These are phyloP conservation scores for Danio jaintianensis DNA, from an alignment of 2,797 vertebrate genomes.

Conservation along the genomic window DNA sequence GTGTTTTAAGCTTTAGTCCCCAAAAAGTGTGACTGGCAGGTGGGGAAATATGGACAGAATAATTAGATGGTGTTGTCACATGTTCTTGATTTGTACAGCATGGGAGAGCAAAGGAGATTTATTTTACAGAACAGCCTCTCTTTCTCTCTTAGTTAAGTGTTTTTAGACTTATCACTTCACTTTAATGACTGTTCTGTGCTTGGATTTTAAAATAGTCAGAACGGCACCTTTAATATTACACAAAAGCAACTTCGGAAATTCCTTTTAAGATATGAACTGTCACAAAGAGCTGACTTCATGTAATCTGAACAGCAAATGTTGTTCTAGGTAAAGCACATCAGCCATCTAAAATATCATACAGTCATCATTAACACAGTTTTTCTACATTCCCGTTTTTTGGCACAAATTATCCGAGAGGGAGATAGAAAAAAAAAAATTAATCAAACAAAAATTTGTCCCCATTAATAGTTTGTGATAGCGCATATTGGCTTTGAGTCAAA, in stretches of 20 bases:
- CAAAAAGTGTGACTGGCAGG: conserved; percentile 83
- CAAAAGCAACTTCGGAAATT: conserved; percentile 11
- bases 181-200: neutral
- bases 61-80: conserved; percentile 79
- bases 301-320: neutral
- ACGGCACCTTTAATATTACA: neutral
- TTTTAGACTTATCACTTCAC: conserved; percentile 9
- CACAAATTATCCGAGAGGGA: neutral
- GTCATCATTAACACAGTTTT: neutral
- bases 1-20: conserved; percentile 80
- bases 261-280: neutral
- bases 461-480: conserved; percentile 78
- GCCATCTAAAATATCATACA: neutral
- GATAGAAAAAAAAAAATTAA: neutral
- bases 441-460: conserved; percentile 50
- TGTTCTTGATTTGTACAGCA: conserved; percentile 59
- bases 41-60: conserved; percentile 79
- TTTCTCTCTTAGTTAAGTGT: conserved; percentile 12
- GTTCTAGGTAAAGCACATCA: neutral
- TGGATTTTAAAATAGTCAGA: neutral
- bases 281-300: neutral
- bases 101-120: conserved; percentile 55
- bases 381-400: neutral
- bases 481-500: conserved; percentile 76
- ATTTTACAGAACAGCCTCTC: conserved; percentile 29